These are phyloP conservation scores for Apotomis betuletana DNA, from an alignment of 2,888 invertebrate genomes.

Conservation along the genomic window DNA sequence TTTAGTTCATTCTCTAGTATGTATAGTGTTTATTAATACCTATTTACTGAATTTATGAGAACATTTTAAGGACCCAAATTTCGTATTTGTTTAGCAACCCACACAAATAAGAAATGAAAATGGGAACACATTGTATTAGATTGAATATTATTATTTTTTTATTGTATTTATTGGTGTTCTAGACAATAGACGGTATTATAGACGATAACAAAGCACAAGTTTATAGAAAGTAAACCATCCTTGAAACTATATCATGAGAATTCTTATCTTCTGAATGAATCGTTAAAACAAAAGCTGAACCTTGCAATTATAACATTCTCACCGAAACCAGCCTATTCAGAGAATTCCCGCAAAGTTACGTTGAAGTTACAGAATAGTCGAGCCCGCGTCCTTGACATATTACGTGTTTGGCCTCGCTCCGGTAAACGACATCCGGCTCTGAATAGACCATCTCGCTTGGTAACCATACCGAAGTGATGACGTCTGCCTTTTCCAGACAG, in stretches of 20 bases:
- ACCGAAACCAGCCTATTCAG: conserved; percentile 7
- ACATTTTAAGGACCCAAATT: no score
- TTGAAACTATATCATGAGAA: conserved; percentile 14
- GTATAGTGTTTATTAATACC: no score
- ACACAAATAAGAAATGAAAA: no score
- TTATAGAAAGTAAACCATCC: not conserved
- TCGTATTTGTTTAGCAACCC: no score
- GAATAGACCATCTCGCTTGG: not conserved
- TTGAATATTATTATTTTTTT: no score
- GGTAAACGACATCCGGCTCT: conserved; percentile 58
- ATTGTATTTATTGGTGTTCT: no score
- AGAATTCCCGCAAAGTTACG: conserved; percentile 7
- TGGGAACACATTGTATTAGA: no score
- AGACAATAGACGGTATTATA: not conserved
- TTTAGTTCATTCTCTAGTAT: no score
- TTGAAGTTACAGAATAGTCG: conserved; percentile 12
- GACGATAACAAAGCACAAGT: not conserved
- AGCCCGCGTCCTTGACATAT: conserved; percentile 50
- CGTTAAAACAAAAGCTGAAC: conserved; percentile 22
- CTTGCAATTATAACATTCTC: conserved; percentile 8
- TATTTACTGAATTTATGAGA: no score
- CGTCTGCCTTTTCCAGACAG: conserved; percentile 11
- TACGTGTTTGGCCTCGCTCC: conserved; percentile 55
- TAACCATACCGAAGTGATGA: conserved; percentile 7
- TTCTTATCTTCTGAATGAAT: conserved; percentile 1